phyloP scores from a whole-genome alignment of 2,113 vertebrate species.

The Tragelaphus buxtoni region DNA sequence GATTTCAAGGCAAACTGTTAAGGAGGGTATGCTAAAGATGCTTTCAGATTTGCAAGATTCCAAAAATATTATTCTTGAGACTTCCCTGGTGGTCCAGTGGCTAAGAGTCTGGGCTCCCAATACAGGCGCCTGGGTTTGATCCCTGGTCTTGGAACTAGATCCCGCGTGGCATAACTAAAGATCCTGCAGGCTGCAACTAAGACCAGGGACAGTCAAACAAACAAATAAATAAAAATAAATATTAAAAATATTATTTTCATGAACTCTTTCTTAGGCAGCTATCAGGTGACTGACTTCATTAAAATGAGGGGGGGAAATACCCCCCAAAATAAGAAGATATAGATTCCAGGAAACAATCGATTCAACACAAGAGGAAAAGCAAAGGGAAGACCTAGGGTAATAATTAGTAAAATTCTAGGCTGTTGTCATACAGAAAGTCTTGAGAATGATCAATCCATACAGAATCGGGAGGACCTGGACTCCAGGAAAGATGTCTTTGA shows the following conservation, averaged over 20 bases:
- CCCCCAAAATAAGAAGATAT: not conserved
- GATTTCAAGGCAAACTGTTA: not conserved
- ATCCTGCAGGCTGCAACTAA: not conserved
- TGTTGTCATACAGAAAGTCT: not conserved
- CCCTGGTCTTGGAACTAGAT: not conserved
- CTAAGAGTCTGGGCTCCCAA: not conserved
- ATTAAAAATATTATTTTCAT: not conserved
- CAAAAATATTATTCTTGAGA: not conserved
- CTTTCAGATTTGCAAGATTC: not conserved
- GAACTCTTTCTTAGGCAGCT: not conserved
- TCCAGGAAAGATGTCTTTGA: not conserved
- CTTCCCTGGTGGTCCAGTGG: not conserved
- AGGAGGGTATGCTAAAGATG: not conserved
- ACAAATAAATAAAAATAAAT: not conserved
- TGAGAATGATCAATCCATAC: not conserved
- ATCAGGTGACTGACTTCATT: not conserved
- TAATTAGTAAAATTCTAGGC: not conserved
- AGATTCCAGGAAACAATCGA: not conserved
- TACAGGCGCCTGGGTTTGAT: not conserved
- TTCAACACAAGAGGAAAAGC: not conserved
- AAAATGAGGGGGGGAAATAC: not conserved
- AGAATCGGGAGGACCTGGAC: not conserved
- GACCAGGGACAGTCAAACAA: not conserved
- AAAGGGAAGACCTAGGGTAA: not conserved
- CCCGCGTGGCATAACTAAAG: not conserved